A percentile compares a stretch with the other conserved stretches of the same genome.
phyloP scores from a whole-genome alignment of 2,797 vertebrate genomes.

The Morelia viridis region DNA sequence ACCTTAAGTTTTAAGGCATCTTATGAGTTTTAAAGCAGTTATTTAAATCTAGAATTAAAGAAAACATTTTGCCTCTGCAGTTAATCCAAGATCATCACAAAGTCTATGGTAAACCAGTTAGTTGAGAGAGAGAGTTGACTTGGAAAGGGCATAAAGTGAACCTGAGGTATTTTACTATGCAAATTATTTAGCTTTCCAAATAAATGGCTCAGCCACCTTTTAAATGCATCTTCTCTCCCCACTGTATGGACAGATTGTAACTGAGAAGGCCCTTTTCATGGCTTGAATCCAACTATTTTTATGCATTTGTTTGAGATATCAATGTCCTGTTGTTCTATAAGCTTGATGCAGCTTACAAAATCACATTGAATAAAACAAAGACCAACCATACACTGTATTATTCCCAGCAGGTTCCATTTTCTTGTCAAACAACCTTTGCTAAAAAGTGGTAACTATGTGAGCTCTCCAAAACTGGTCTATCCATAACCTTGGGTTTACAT shows the following conservation, averaged over 20 bases:
- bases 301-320: background rate
- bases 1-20: background rate
- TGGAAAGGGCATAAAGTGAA: constrained; percentile 34
- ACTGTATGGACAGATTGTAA: background rate
- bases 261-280: background rate
- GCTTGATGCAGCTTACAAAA: background rate
- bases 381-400: background rate
- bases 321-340: background rate
- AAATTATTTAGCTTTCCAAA: constrained; percentile 58
- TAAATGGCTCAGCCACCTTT: constrained; percentile 50
- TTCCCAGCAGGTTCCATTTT: background rate
- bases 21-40: constrained; percentile 69
- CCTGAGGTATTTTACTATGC: constrained; percentile 32
- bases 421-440: background rate
- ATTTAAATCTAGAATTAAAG: constrained; percentile 70
- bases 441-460: background rate
- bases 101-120: constrained; percentile 51
- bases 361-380: background rate
- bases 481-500: background rate
- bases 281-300: background rate
- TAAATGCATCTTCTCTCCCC: background rate
- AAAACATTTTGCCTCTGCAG: constrained; percentile 69
- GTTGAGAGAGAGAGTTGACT: constrained; percentile 59
- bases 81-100: constrained; percentile 52
- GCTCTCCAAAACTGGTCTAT: background rate